These are phyloP conservation scores for Odocoileus hemionus DNA, from an alignment of 2,113 vertebrate genomes.

Conservation along the genomic window DNA sequence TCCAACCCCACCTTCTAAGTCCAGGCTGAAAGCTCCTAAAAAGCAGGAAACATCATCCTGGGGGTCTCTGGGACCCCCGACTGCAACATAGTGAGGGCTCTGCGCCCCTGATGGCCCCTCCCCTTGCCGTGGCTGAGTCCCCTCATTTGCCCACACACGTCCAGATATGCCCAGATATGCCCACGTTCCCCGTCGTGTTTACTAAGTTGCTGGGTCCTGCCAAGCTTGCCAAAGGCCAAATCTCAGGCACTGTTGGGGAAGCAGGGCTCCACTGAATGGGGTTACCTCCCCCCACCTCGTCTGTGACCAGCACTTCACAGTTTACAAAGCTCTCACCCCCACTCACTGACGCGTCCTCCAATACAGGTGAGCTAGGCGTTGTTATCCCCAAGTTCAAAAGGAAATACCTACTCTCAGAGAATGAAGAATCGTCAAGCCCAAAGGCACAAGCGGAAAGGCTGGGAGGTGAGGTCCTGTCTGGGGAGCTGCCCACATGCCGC, in stretches of 20 bases:
- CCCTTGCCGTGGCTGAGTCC: not conserved
- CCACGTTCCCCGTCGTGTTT: not conserved
- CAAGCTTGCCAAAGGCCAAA: constrained; percentile 36
- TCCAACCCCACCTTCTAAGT: not conserved
- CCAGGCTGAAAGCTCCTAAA: not conserved
- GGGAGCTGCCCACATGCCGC: not conserved
- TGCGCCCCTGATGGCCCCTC: too few species aligned
- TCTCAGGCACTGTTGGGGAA: not conserved
- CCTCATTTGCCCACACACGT: not conserved
- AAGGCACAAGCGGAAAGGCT: not conserved
- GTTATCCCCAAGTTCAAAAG: not conserved
- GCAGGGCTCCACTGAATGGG: not conserved
- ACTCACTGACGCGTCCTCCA: not conserved
- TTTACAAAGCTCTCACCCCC: constrained; percentile 17
- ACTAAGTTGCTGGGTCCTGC: not conserved
- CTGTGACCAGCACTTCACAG: not conserved
- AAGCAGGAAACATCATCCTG: not conserved
- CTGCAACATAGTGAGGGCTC: not conserved
- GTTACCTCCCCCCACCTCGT: not conserved
- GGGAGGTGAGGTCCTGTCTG: not conserved
- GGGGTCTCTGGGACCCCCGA: not conserved
- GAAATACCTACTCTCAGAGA: not conserved
- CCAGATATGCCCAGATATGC: not conserved
- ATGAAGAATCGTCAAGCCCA: not conserved
- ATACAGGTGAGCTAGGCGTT: not conserved